Base-by-base conservation (phyloP, 2,888 invertebrate genomes). In the Hecatera dysodea region DNA sequence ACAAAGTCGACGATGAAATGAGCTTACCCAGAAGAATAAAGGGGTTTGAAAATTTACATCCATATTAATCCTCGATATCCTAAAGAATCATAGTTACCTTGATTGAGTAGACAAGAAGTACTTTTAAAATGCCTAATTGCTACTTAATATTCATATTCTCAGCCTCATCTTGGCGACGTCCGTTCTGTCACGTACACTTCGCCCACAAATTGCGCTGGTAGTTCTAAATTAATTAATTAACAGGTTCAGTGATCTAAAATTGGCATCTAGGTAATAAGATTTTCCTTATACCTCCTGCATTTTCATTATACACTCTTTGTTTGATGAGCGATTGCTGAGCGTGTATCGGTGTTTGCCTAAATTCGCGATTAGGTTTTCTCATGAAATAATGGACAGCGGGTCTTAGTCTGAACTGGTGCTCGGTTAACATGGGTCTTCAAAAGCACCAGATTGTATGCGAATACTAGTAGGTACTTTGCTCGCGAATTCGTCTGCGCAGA, bases 71-170 rank as follows among this genome's bases (percentile, higher is more conserved):
- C n/a, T n/a, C n/a, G n/a, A n/a, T n/a, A n/a, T n/a, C n/a, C 11
- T 61, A 46, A 11, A 46, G 8, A 33, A 22, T 22, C 11, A 33
- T 17, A 33, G 11, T 12, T 11, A 29, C 8, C 39, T 61, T 19
- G 11, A 17, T 29, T 27, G 17, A 27, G n/a, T 22, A 22, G 17
- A 4, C 6, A n/a, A 6, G 19, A 24, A 29, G 9, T 44, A 9
- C 36, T 44, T 73, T 42, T 53, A 42, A 72, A 74, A 64, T 46
- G 12, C 56, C 42, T 60, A 33, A 75, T 64, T 60, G 59, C 42
- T 80, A 27, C 76, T 69, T n/a, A 81, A 76, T 78, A 81, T 77
- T 78, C 64, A 70, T 33, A 50, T 48, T 48, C 64, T 59, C 27
- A 69, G 22, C 48, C 53, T 72, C 42, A 81, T 78, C 67, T 60